phyloP scores from a whole-genome alignment of 2,797 vertebrate genomes.

The Cuniculus paca region DNA sequence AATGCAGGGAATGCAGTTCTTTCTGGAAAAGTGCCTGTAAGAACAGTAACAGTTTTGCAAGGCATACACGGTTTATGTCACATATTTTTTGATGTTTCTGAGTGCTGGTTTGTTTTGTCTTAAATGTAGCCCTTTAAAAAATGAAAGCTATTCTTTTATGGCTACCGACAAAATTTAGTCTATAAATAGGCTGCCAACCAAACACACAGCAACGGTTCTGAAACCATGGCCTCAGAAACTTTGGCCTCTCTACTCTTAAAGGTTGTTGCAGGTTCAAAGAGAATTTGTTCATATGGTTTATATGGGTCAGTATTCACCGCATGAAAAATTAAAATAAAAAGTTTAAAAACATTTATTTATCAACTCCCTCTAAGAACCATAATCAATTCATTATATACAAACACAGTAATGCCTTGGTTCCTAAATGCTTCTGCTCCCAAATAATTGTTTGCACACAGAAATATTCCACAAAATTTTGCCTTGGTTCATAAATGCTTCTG shows the following conservation, averaged over 20 bases:
- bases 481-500: not conserved
- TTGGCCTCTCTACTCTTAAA: not conserved
- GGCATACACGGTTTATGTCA: not conserved
- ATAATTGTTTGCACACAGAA: not conserved
- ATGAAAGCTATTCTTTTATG: not conserved
- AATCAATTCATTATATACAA: not conserved
- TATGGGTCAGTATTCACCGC: not conserved
- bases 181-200: not conserved
- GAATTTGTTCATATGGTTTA: not conserved
- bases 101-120: not conserved
- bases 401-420: not conserved
- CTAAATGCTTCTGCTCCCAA: not conserved
- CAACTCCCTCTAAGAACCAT: not conserved
- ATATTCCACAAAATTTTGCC: not conserved
- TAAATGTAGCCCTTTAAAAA: not conserved
- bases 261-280: not conserved
- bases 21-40: not conserved
- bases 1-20: not conserved
- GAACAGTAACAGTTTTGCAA: not conserved
- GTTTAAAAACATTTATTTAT: not conserved
- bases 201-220: not conserved
- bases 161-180: not conserved
- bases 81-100: not conserved
- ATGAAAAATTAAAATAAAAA: not conserved
- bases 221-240: not conserved